phyloP scores from a whole-genome alignment of 2,113 vertebrate species.

The Platichthys flesus region DNA sequence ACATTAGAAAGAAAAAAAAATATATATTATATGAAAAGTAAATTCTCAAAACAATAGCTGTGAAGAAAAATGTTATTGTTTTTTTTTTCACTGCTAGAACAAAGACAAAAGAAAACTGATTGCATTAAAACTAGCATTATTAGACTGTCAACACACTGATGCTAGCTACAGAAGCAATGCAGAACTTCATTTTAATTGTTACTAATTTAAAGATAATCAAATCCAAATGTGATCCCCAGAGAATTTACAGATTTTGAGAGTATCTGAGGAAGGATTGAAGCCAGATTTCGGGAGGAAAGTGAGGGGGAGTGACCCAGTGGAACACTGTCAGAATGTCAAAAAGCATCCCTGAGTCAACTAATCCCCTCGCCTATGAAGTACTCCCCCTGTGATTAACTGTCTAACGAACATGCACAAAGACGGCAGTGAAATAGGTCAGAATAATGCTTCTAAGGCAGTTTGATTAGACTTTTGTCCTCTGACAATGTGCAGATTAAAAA shows the following conservation, averaged over 20 bases:
- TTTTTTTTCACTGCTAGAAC: background rate
- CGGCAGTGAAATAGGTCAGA: constrained; percentile 68
- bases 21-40: constrained; percentile 38
- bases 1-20: constrained; percentile 58
- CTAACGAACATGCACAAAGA: constrained; percentile 74
- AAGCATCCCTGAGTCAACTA: constrained; percentile 70
- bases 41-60: constrained; percentile 50
- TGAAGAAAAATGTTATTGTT: constrained; percentile 60
- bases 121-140: constrained; percentile 18
- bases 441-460: constrained; percentile 71
- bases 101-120: constrained; percentile 2
- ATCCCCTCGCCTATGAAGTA: constrained; percentile 66
- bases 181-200: constrained; percentile 29
- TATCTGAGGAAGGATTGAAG: constrained; percentile 24
- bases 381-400: constrained; percentile 67
- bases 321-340: constrained; percentile 73
- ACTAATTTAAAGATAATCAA: constrained; percentile 53
- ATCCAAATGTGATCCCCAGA: background rate
- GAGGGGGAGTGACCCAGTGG: constrained; percentile 59
- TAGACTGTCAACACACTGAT: constrained; percentile 6
- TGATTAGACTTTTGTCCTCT: constrained; percentile 64
- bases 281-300: constrained; percentile 2
- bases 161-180: background rate
- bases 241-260: constrained; percentile 23
- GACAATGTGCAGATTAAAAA: constrained; percentile 58